Percentiles rank a stretch among this genome's conserved stretches.
Evolutionary conservation across 2,888 invertebrate genomes (phyloP).

Genomic region (Idaea aversata): DNA sequence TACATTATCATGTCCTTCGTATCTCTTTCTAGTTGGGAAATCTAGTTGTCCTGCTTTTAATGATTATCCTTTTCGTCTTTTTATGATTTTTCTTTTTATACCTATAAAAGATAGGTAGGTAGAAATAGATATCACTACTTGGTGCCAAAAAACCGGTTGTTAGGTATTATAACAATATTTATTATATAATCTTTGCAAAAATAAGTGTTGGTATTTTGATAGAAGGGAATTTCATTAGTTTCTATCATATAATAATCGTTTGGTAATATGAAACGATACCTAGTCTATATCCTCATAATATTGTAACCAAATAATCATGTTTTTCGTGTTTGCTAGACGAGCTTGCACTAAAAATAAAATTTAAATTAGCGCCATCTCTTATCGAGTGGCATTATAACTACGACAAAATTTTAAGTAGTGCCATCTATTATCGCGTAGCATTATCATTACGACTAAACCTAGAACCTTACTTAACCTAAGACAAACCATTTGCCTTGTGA

Average conservation of each 20-base stretch:
- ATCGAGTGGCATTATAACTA: neutral
- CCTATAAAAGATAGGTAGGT: neutral
- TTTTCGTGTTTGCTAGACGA: no score
- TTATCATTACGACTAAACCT: neutral
- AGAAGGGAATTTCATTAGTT: no score
- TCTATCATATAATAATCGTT: no score
- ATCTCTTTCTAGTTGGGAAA: constrained; percentile 49
- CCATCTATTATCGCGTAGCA: neutral
- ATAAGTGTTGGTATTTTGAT: no score
- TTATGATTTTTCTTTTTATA: neutral
- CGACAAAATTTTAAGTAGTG: neutral
- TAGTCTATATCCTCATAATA: no score
- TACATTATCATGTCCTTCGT: constrained; percentile 63
- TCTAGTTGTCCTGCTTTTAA: neutral
- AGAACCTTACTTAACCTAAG: neutral
- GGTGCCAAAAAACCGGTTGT: no score
- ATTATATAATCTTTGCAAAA: no score
- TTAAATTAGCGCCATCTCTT: constrained; percentile 5
- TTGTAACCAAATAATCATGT: no score
- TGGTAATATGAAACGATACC: no score
- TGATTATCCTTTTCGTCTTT: constrained; percentile 35
- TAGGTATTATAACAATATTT: no score
- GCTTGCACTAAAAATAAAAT: no score
- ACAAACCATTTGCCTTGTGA: neutral
- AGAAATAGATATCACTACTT: no score